Evolutionary conservation across 2,797 vertebrate genomes (phyloP), one percentile per base, ranked within the genome.

Genomic region (Dermochelys coriacea): DNA sequence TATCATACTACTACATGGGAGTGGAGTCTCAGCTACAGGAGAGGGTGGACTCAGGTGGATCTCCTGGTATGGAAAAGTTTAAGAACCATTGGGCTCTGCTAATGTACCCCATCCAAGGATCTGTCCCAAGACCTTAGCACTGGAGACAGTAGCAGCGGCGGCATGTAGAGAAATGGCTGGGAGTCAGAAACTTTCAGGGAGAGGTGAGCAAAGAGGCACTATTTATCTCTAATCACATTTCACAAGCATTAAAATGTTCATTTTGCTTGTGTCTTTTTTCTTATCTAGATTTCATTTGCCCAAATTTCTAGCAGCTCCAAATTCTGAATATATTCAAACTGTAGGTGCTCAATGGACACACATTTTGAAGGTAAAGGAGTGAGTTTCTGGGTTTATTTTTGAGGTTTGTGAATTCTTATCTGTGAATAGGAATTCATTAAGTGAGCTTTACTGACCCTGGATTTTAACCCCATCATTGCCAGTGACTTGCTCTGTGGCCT

Each of bases 301-400:
- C 74, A 29, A 29, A 27, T 37, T 37, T 37, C 19, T 23, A 68
- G 18, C 54, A 87, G 45, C 82, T 78, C 81, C 82, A 78, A 89
- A 2, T 2, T 50, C 74, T 50, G 51, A 82, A 88, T 84, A 11
- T 37, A 25, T 37, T 87, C 57, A 75, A 88, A 90, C 89, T 37
- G 41, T 52, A 86, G 71, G 55, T 75, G 41, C n/a, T 0, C 2
- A 80, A 37, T 8, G 85, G 16, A 59, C 45, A 52, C 15, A 47
- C 86, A 87, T 92, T 96, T 87, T 88, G 86, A 80, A 90, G 64
- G 59, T 85, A 94, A 54, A 92, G 47, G 37, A 93, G 41, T 45
- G 57, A 92, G 75, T 86, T 82, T 64, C 54, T 21, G 8, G n/a
- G 9, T 2, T 64, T 23, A 23, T 87, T 68, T 71, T 75, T 68